Conservation (phyloP, 2,888 invertebrate genomes). For the Chloroclystis v-ata region DNA sequence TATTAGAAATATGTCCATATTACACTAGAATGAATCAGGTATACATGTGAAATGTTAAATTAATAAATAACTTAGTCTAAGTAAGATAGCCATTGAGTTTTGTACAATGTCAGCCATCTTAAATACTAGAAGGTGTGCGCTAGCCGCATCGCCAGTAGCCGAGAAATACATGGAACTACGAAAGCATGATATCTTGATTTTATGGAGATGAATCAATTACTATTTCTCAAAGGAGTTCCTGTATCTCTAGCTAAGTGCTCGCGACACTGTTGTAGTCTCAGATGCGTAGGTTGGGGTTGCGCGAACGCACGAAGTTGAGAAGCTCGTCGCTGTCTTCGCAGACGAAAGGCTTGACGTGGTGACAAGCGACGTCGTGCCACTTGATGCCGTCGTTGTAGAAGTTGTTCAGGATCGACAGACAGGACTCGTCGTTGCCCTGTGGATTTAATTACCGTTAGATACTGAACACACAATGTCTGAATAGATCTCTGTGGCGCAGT, state of each 20-base stretch:
- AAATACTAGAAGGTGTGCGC: conserved; percentile 45
- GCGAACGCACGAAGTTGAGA: conserved; percentile 92
- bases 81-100: conserved; percentile 60
- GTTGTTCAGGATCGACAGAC: conserved; percentile 92
- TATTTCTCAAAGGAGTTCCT: too few species aligned
- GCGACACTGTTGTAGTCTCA: conserved; percentile 50
- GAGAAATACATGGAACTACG: neutral
- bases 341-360: conserved; percentile 91
- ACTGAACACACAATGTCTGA: neutral
- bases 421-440: conserved; percentile 93
- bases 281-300: conserved; percentile 90
- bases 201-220: too few species aligned
- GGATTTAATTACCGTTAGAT: neutral
- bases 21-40: conserved; percentile 22
- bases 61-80: conserved; percentile 71
- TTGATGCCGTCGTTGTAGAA: conserved; percentile 93
- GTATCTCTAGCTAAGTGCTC: neutral
- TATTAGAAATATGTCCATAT: conserved; percentile 8
- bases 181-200: too few species aligned
- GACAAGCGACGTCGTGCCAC: conserved; percentile 93
- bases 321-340: conserved; percentile 95
- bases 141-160: conserved; percentile 3
- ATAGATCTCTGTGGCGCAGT: too few species aligned
- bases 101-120: conserved; percentile 72
- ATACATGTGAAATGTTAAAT: conserved; percentile 28